Conservation (phyloP, 2,888 invertebrate species). For the Phytoseiulus persimilis region DNA sequence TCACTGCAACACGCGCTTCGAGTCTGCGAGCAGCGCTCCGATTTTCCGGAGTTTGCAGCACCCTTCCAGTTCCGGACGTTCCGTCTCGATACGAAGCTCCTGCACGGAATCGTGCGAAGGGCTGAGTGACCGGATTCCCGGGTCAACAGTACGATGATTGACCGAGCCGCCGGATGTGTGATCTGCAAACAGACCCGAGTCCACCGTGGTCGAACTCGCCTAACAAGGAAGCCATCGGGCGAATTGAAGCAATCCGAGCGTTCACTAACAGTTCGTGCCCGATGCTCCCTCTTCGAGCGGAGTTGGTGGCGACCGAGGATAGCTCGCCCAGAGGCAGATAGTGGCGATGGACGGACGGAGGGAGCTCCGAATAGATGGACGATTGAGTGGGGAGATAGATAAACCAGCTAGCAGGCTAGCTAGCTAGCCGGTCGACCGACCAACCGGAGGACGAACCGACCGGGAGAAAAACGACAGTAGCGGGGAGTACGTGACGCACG, state of each 20-base stretch:
- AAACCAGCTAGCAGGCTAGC: neutral
- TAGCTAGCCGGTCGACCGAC: neutral
- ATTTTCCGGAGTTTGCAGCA: too few relatives aligned
- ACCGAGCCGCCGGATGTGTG: neutral
- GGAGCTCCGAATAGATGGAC: neutral
- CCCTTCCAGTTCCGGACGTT: too few relatives aligned
- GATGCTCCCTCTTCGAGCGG: neutral
- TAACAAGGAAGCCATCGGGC: neutral
- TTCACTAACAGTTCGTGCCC: neutral
- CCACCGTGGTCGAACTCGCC: neutral
- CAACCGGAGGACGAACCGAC: neutral
- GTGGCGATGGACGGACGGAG: neutral
- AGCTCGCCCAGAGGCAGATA: neutral
- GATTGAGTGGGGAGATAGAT: neutral
- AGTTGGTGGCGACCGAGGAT: neutral
- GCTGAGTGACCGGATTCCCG: neutral
- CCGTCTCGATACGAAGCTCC: too few relatives aligned
- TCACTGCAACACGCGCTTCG: too few relatives aligned
- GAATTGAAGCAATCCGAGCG: neutral
- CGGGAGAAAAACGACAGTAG: neutral
- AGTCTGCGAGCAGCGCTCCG: too few relatives aligned
- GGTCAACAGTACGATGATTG: neutral
- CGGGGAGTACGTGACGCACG: conserved; percentile 14
- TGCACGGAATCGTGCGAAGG: neutral
- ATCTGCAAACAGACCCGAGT: neutral